Percentiles rank a stretch among this genome's conserved stretches.
phyloP scores from a whole-genome alignment of 1,140 invertebrate species.

The Anastatus disparis region DNA sequence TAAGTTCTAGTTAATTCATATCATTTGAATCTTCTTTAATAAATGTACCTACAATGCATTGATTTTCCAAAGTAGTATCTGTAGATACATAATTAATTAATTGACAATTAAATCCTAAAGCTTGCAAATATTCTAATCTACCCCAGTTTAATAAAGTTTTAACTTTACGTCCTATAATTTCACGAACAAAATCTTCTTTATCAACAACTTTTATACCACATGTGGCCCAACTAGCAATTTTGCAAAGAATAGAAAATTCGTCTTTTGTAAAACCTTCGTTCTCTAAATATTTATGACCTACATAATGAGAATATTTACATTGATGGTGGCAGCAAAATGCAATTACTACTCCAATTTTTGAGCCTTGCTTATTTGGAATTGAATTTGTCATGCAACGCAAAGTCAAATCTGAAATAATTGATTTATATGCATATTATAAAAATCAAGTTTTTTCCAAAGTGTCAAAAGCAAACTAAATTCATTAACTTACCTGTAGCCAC shows the following conservation, averaged over 20 bases:
- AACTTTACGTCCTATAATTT: constrained; percentile 75
- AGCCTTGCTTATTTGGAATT: constrained; percentile 53
- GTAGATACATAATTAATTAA: constrained; percentile 75
- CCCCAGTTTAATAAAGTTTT: constrained; percentile 83
- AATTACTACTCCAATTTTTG: constrained; percentile 74
- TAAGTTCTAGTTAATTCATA: not conserved
- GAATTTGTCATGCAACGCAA: constrained; percentile 72
- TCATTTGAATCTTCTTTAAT: not conserved
- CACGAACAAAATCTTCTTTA: constrained; percentile 61
- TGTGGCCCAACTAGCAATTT: constrained; percentile 86
- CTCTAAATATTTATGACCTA: constrained; percentile 73
- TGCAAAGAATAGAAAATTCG: constrained; percentile 82
- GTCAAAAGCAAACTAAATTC: not conserved
- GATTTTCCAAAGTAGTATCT: constrained; percentile 80
- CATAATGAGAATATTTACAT: constrained; percentile 77
- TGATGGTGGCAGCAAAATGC: constrained; percentile 91
- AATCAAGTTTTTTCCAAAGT: too few species aligned
- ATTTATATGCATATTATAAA: too few species aligned
- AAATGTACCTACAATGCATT: constrained; percentile 74
- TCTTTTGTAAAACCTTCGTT: constrained; percentile 68
- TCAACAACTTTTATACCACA: constrained; percentile 71
- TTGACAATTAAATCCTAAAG: constrained; percentile 69
- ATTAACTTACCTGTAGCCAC: constrained; percentile 74
- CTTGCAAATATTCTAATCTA: constrained; percentile 72
- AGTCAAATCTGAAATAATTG: constrained; percentile 73